Base-by-base conservation (phyloP, 2,797 vertebrate genomes). In the Brachyrhaphis roseni region DNA sequence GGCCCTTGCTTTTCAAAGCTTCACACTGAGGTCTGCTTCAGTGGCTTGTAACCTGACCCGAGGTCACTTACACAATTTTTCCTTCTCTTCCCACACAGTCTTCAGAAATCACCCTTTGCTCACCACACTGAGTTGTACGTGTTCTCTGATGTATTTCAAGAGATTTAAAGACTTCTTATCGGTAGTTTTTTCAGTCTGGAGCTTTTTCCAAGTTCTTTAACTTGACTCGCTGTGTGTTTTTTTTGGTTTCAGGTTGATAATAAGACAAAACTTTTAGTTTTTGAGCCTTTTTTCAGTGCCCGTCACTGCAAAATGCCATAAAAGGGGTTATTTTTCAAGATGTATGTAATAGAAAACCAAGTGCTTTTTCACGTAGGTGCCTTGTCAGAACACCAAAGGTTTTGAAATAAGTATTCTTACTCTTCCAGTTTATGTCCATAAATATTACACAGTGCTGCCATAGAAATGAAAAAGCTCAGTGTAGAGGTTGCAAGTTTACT, bases 1-100 rank as follows among this genome's bases (percentile, higher is more conserved):
- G 53, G 26, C 77, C 66, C 41, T 16, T 68, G 39, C 10, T 74
- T 78, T 53, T 73, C 8, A 62, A 83, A 77, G 41, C 66, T 68
- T 74, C 39, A 70, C 51, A 2, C 59, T 57, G 59, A 81, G 51
- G n/a, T 43, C 39, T 1, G 28, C 70, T 83, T 36, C 70, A 70
- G 41, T 68, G 34, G 71, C 71, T 80, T 84, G 74, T 70, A 64
- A 83, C 59, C 15, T 70, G 62, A 72, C 66, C 68, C 0, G 6
- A 72, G 59, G 84, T 83, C 82, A 79, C 23, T 82, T 77, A 18
- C 28, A 76, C 34, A 13, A n/a, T 64, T 72, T 84, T 51, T 66
- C 45, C 31, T 18, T 43, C 31, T 57, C 73, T 76, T 83, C 75
- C 75, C 71, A 83, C 87, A 77, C 72, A 78, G 20, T 55, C 66